Base-by-base conservation (phyloP, 2,888 invertebrate genomes). In the Lithophane ornitopus region DNA sequence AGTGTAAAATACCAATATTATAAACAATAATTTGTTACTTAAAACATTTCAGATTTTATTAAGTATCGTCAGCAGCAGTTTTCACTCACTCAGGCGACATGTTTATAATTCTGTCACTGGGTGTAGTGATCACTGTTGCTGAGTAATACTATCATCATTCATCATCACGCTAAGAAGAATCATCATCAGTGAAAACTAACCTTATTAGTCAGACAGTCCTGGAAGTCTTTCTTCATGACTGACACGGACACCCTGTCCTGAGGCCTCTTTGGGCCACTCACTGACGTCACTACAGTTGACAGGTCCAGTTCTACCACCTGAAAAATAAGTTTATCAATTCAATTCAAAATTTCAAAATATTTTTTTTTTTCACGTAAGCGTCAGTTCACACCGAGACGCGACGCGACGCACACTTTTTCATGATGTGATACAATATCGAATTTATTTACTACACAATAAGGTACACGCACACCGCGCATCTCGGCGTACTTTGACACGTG, bases 221-320 rank as follows among this genome's bases (percentile, higher is more conserved):
- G 94, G 94, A 99, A 99, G 94, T 99, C 99, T 19, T 96, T 95
- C 93, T 99, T 98, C 98, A 99, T 99, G 62, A 98, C 98, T 0
- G 97, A 95, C 0, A 99, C 99, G 0, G 99, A 97, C 7, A 99
- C 99, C 39, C 99, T 97, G 96, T 99, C 99, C 88, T 99, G 99
- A 0, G 99, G 99, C 70, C 99, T 96, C 93, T 99, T 99, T 0
- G 99, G 99, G 0, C 99, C 99, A 78, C 99, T 99, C 22, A 99
- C 98, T 34, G 99, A 99, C 3, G 99, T 98, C 69, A 98, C 99
- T 0, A 99, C 99, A 0, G 98, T 98, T 0, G 97, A 94, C 63
- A 99, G 96, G 92, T 99, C 99, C 86, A 99, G 93, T 62, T 98
- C 98, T 0, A 99, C 98, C 22, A 98, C 97, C 97, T 98, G 91